Base-by-base conservation (phyloP, 2,888 invertebrate genomes). In the Calliphora vomitoria region DNA sequence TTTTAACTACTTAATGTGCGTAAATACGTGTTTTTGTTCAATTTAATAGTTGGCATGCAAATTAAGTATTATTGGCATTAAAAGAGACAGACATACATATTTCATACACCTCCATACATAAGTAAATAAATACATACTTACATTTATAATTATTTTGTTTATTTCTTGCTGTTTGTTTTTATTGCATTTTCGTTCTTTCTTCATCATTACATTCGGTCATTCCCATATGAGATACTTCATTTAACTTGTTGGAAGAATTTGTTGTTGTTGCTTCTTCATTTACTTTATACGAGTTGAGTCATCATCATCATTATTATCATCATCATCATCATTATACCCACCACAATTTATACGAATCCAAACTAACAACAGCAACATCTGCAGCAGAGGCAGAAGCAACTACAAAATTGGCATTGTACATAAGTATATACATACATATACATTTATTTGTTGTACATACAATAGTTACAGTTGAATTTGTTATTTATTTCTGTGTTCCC, bases 141-240 rank as follows among this genome's bases (percentile, higher is more conserved):
- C 31, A 25, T 11, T 13, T 60, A 44, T 60, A 5, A 11, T 20
- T 31, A 75, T 38, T 76, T 66, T 53, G 41, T 53, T 44, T 66
- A 25, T 66, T 20, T 38, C 47, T 66, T 20, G 10, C 15, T 44
- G 15, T 78, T 62, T 78, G 20, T 72, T 80, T 74, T 80, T 80
- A 74, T 80, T 80, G 55, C 66, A 68, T 25, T 62, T 85, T 85
- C 66, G 58, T 85, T 80, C 38, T n/a, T 60, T 80, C 85, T 68
- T 85, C 60, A 75, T 76, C 58, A 85, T 85, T 64, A 81, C 44
- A 62, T 76, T 81, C 80, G 85, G 85, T 81, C 85, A 85, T 85
- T 85, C 85, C 69, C 85, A 85, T 64, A 47, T 76, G 55, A 80
- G 74, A 64, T 76, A 81, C 80, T 81, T 64, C 55, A 55, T 79